phyloP scores from a whole-genome alignment of 2,113 vertebrate genomes.

The Oreocharis arfaki region DNA sequence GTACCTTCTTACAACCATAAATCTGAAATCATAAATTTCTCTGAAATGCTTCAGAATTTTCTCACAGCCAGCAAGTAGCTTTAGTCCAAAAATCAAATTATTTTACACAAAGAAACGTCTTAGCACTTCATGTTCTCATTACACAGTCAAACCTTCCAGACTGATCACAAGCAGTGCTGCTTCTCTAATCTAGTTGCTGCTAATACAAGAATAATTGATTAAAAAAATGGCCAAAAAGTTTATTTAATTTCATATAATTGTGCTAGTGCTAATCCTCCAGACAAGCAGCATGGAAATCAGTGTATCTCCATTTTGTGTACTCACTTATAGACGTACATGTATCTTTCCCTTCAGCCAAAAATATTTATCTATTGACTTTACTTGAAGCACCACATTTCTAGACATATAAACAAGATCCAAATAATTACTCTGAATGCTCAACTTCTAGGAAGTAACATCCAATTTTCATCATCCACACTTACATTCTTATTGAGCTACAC shows the following conservation, averaged over 20 bases:
- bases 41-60: background rate
- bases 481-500: background rate
- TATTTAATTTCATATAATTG: background rate
- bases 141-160: background rate
- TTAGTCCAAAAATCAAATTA: background rate
- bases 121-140: background rate
- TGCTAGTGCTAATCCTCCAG: background rate
- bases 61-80: background rate
- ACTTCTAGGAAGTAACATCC: background rate
- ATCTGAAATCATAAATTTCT: too few relatives aligned
- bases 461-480: background rate
- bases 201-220: background rate
- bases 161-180: background rate
- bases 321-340: accelerated
- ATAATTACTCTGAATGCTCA: background rate
- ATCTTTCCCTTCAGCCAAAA: background rate
- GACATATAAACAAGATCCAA: background rate
- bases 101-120: background rate
- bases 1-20: background rate
- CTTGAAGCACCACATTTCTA: background rate
- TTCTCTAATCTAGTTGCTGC: background rate
- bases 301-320: background rate
- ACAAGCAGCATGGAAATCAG: background rate
- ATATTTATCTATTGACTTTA: background rate
- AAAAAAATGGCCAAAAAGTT: background rate